These are phyloP conservation scores for Hybos culiciformis DNA, from an alignment of 2,888 invertebrate genomes.

Conservation along the genomic window DNA sequence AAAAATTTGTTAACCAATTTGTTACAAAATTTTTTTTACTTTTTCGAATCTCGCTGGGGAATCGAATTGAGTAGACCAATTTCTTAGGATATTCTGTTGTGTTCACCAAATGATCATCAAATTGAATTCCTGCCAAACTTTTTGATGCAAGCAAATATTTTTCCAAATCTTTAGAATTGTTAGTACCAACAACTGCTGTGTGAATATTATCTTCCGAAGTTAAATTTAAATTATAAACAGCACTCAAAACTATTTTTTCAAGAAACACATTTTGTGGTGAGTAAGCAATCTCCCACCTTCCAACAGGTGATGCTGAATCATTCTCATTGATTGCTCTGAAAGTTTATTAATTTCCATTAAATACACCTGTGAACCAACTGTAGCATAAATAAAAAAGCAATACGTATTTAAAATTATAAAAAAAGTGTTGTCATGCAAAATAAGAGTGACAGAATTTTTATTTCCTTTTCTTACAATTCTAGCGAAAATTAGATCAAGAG, in stretches of 20 bases:
- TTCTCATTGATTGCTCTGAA: too few relatives aligned
- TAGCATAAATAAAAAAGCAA: too few relatives aligned
- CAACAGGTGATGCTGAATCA: background rate
- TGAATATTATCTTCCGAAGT: too few relatives aligned
- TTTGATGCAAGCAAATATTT: background rate
- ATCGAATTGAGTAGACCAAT: conserved; percentile 44
- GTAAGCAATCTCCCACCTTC: conserved; percentile 32
- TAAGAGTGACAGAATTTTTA: too few relatives aligned
- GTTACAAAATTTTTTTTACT: conserved; percentile 15
- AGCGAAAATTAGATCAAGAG: too few relatives aligned
- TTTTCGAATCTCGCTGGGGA: conserved; percentile 47
- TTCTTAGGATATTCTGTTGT: conserved; percentile 35
- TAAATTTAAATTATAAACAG: conserved; percentile 18
- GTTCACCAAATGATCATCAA: conserved; percentile 36
- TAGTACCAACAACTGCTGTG: conserved; percentile 16
- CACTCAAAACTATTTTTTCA: conserved; percentile 30
- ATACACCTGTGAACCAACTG: too few relatives aligned
- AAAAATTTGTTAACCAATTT: conserved; percentile 52
- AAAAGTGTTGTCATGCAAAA: too few relatives aligned
- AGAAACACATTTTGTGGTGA: conserved; percentile 36
- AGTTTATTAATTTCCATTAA: too few relatives aligned
- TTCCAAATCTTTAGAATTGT: conserved; percentile 1
- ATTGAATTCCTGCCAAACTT: conserved; percentile 43
- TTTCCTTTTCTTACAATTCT: too few relatives aligned
- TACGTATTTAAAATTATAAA: too few relatives aligned